Base-by-base conservation (phyloP, 2,113 vertebrate species). In the Pyxicephalus adspersus region DNA sequence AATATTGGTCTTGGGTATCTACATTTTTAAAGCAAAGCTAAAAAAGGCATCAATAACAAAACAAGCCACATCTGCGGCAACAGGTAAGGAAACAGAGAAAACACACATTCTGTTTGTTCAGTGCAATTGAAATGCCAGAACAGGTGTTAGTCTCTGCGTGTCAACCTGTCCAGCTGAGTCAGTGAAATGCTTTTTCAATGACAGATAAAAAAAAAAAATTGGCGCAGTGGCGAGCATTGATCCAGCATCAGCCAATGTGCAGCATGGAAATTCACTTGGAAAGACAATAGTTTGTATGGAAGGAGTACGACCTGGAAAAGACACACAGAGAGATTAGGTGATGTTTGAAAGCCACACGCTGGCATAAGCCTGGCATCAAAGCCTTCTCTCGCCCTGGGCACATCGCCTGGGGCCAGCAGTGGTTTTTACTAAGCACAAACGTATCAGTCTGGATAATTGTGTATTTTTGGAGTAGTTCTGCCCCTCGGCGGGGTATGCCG, bases 231-330 rank as follows among this genome's bases (percentile, higher is more conserved):
- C 7, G 20, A 28, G 5, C 61, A 64, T 55, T 66, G 76, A 77
- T 77, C 61, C 58, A 23, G 15, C 28, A 18, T 76, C 60, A 64
- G 74, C 45, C 8, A 68, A 38, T 18, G 34, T 4, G 50, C 38
- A n/a, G 54, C 75, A 54, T 13, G 50, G 50, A 65, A 77, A 66
- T 22, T 31, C 63, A 65, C 76, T 77, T 66, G 55, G 63, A 28
- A 29, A 26, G 28, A 77, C 25, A 28, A 55, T 54, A 45, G 34
- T 18, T 13, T n/a, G 52, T 45, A 29, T 19, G 61, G 60, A 77
- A 76, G 67, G 34, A 64, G 74, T 58, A 15, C 52, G 73, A 28
- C 50, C 11, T 15, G 20, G 34, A 22, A 76, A 38, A 63, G 57
- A 51, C 29, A 31, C 70, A 20, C 57, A 64, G 73, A 31, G 4